These are phyloP conservation scores for Drosophila seguyi DNA, from an alignment of 1,140 invertebrate genomes.

Conservation along the genomic window DNA sequence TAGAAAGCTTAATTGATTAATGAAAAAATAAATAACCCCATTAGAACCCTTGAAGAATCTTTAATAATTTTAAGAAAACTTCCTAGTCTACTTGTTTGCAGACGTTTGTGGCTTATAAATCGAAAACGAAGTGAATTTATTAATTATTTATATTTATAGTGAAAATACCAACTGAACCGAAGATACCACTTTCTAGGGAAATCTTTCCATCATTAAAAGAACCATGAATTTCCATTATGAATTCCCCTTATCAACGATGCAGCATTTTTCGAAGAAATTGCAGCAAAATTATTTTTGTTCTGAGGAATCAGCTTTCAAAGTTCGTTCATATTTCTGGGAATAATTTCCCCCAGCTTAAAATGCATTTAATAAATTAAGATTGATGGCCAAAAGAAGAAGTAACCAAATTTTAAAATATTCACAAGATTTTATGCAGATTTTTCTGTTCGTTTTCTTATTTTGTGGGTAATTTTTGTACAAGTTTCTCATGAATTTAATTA, in stretches of 20 bases:
- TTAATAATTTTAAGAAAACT: background rate
- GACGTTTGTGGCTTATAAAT: background rate
- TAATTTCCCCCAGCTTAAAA: background rate
- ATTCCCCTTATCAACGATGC: background rate
- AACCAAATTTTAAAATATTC: background rate
- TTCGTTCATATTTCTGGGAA: background rate
- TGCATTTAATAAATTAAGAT: background rate
- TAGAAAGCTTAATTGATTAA: background rate
- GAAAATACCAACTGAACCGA: too few relatives aligned
- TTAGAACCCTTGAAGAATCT: background rate
- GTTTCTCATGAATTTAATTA: slow-evolving; percentile 9
- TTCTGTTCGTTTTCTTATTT: background rate
- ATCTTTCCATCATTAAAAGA: too few relatives aligned
- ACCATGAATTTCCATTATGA: background rate
- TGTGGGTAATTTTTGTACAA: background rate
- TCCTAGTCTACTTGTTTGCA: too few relatives aligned
- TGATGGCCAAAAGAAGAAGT: background rate
- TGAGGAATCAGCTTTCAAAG: background rate
- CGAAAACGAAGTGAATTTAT: background rate
- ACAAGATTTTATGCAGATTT: background rate
- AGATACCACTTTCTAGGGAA: background rate
- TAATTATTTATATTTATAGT: background rate
- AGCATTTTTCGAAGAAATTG: background rate
- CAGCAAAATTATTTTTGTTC: background rate
- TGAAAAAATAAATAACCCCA: background rate